Evolutionary conservation across 2,113 vertebrate species (phyloP).

Genomic region (Sinocyclocheilus grahami): DNA sequence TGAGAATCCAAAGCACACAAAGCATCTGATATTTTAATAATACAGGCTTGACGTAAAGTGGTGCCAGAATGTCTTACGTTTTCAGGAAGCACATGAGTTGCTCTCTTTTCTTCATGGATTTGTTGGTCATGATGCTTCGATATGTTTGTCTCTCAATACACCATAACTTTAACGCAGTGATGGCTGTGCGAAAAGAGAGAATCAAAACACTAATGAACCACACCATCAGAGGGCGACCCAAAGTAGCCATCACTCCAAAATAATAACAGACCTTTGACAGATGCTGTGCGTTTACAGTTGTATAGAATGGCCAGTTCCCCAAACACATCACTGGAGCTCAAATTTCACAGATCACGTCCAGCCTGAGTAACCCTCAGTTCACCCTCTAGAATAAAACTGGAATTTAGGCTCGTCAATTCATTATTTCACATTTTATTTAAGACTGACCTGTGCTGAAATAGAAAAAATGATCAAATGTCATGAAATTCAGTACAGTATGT

Average conservation of each 20-base stretch:
- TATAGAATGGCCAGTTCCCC: conserved; percentile 82
- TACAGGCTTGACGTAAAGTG: not conserved
- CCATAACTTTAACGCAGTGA: conserved; percentile 75
- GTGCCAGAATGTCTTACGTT: conserved; percentile 64
- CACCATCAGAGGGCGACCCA: not conserved
- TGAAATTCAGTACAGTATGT: too few relatives aligned
- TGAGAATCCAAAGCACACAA: not conserved
- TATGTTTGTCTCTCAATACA: conserved; percentile 80
- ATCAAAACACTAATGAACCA: not conserved
- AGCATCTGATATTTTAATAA: not conserved
- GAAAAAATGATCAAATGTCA: too few relatives aligned
- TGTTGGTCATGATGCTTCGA: conserved; percentile 78
- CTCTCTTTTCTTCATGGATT: conserved; percentile 75
- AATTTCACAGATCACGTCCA: conserved; percentile 69
- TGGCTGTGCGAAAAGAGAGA: conserved; percentile 60
- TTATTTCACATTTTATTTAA: not conserved
- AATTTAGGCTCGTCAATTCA: not conserved
- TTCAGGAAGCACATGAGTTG: conserved; percentile 77
- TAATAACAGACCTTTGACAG: conserved; percentile 74
- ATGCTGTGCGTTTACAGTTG: conserved; percentile 81
- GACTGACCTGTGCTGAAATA: too few relatives aligned
- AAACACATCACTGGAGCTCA: conserved; percentile 78
- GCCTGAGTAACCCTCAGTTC: conserved; percentile 75
- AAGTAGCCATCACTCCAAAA: not conserved
- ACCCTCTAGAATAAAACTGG: conserved; percentile 64